phyloP scores from a whole-genome alignment of 2,888 invertebrate species.

The Mechanitis messenoides region DNA sequence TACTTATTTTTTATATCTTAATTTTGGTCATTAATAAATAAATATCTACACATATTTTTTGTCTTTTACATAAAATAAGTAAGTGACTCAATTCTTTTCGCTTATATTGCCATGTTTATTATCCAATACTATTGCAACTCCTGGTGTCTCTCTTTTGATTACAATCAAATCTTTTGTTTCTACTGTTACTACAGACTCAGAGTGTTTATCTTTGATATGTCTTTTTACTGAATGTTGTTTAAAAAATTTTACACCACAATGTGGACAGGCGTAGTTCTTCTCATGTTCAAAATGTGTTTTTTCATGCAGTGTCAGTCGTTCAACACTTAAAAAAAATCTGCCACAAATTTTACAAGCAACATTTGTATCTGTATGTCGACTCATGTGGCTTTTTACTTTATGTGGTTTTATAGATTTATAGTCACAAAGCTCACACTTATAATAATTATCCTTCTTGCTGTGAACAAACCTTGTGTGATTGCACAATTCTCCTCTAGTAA shows the following conservation, averaged over 20 bases:
- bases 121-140: conserved; percentile 4
- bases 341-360: conserved; percentile 52
- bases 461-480: conserved; percentile 51
- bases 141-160: conserved; percentile 17
- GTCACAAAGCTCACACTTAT: conserved; percentile 49
- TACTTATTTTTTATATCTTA: background rate
- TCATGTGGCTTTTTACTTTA: conserved; percentile 43
- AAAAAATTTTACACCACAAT: conserved; percentile 48
- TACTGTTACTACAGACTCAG: conserved; percentile 11
- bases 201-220: conserved; percentile 35
- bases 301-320: conserved; percentile 46
- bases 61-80: background rate
- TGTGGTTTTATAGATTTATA: conserved; percentile 39
- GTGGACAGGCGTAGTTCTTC: conserved; percentile 45
- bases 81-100: background rate
- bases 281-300: conserved; percentile 45
- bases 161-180: conserved; percentile 9
- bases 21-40: too few species aligned
- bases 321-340: conserved; percentile 43
- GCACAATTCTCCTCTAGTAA: conserved; percentile 48
- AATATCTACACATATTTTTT: background rate
- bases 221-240: conserved; percentile 38
- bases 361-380: conserved; percentile 45
- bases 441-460: conserved; percentile 35
- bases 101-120: background rate